These are phyloP conservation scores for Drosophila helvetica DNA, from an alignment of 2,888 invertebrate species.

Conservation along the genomic window DNA sequence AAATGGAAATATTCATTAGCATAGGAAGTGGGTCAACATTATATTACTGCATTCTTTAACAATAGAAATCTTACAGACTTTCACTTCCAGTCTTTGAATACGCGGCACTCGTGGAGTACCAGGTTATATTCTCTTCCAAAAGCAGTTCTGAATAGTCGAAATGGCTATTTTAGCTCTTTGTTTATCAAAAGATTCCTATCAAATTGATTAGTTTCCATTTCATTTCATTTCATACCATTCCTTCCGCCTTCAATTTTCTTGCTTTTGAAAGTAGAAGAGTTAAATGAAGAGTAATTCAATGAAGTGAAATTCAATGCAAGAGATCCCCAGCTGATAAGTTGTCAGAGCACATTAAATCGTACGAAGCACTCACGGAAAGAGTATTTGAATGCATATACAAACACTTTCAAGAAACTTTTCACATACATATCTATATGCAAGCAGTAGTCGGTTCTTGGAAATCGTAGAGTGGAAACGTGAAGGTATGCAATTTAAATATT, in stretches of 20 bases:
- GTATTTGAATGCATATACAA: background rate
- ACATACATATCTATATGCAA: background rate
- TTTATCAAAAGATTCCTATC: background rate
- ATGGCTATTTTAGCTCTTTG: background rate
- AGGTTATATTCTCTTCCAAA: background rate
- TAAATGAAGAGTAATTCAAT: background rate
- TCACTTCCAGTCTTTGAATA: background rate
- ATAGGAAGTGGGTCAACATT: background rate
- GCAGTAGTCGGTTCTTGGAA: background rate
- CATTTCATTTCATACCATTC: too few relatives aligned
- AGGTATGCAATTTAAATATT: too few relatives aligned
- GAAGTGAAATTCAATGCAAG: background rate
- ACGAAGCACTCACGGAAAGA: background rate
- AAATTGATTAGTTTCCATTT: background rate
- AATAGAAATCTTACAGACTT: background rate
- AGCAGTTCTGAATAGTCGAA: background rate
- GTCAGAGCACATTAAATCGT: background rate
- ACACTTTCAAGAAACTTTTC: background rate
- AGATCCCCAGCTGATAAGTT: background rate
- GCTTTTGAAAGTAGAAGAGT: background rate
- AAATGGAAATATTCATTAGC: background rate
- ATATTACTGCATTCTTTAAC: background rate
- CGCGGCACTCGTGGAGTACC: background rate
- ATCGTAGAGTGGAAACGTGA: background rate
- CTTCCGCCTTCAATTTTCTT: background rate